Evolutionary conservation across 2,888 invertebrate genomes (phyloP), one percentile per base, ranked within the genome.

Genomic region (Apotomis betuletana): DNA sequence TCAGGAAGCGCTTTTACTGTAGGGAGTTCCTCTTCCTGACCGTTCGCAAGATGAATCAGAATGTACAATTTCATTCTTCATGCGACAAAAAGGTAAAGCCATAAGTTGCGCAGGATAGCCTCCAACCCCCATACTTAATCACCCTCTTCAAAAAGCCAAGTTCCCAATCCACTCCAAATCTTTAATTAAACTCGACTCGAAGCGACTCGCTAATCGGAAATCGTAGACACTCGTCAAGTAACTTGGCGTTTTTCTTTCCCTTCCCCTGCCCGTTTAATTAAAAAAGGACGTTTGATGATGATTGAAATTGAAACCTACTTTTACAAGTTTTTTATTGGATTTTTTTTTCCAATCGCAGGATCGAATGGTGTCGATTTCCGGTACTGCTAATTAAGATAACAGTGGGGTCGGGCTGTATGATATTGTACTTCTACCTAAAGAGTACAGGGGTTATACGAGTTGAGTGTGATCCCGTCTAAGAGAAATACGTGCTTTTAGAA

Each of bases 131-230:
- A 36, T 4, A 27, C 41, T 6, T 41, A 55, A 65, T 55, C 3
- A 41, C 64, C 41, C 27, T 44, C 60, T 46, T 59, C 59, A 54
- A 62, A 67, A 13, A 15, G 9, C 58, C 49, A 38, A 51, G 58
- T 51, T 2, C 15, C 13, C n/a, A 57, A 65, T 55, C 55, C 54
- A 54, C 5, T 41, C 27, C n/a, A 46, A 41, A 64, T 41, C 58
- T 58, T 60, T 70, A 70, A 70, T 70, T 70, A 67, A 70, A 65
- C 41, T 55, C 55, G 5, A 12, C 52, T 60, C 60, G 41, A 69
- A 69, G 63, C n/a, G 51, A 60, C 58, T 55, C 38, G 27, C 38
- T 58, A 63, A 65, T 65, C 70, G 70, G 70, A 54, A 65, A 59
- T 65, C 65, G 65, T 38, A 59, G 69, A 58, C 70, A 70, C 70